Evolutionary conservation across 64 coral and sea anemone genomes (phyloP), one percentile per base, ranked within the genome.

Genomic region (Stylophora pistillata): DNA sequence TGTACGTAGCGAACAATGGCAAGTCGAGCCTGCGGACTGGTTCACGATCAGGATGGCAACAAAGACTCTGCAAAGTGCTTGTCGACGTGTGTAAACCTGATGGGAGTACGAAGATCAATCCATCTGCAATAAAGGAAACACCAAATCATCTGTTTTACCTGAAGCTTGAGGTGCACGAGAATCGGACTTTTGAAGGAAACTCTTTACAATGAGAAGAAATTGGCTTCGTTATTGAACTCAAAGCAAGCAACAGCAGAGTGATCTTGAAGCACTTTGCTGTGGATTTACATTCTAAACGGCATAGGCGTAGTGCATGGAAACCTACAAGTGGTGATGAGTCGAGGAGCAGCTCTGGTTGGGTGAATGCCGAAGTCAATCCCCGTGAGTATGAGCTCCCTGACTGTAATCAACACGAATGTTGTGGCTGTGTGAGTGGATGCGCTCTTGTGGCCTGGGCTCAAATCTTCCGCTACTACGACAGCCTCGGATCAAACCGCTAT

Each of bases 361-460:
- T 47, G 37, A 47, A 7, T 47, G 7, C 37, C 37, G 37, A 4
- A 47, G 37, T 47, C 4, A 61, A 87, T 37, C 53, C 28, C 13
- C 30, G 32, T 13, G 80, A 79, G 54, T 0, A 30, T 5, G 21
- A 71, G 64, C 79, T 94, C 23, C 92, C 92, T 13, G 80, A 94
- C 70, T 94, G 89, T 30, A 0, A 86, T 9, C 92, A 94, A 60
- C 74, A 86, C 59, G 33, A 14, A 1, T 94, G 87, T 65, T 89
- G 92, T 78, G 87, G 92, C 3, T 5, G 23, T 76, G 37, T 47
- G 37, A 78, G 72, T 77, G 92, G 92, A 14, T 89, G 92, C 74
- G 52, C 53, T 72, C 87, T 87, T 21, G 92, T 94, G 29, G 92
- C 92, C 34, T 94, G 80, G 87, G 92, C 92, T 32, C 92, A 89